Conservation (phyloP, 2,113 vertebrate genomes). For the Trogon surrucura region DNA sequence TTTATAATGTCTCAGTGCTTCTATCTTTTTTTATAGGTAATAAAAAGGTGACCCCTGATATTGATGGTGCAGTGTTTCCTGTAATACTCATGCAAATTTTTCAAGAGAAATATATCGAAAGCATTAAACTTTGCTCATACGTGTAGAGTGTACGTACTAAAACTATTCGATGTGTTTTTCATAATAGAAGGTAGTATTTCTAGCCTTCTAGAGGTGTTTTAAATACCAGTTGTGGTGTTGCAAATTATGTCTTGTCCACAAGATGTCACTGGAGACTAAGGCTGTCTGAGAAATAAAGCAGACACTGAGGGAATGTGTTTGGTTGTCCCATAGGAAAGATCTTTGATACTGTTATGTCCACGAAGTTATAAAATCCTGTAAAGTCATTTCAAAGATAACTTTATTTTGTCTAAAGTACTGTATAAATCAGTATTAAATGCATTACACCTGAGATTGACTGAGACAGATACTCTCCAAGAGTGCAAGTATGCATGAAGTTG, state of each 20-base stretch:
- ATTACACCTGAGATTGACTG: not conserved
- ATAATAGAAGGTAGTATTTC: not conserved
- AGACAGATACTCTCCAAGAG: not conserved
- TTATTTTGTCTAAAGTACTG: not conserved
- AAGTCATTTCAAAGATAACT: not conserved
- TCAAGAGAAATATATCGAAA: not conserved
- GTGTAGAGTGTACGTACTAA: not conserved
- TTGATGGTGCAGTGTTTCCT: not conserved
- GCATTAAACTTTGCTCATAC: not conserved
- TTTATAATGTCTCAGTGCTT: not conserved
- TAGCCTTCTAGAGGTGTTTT: not conserved
- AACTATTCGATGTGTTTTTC: not conserved
- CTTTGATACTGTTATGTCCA: not conserved
- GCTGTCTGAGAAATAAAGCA: not conserved
- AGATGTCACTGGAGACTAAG: constrained; percentile 50
- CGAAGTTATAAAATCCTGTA: not conserved
- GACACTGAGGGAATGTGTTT: not conserved
- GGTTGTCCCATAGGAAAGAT: not conserved
- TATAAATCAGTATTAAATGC: not conserved
- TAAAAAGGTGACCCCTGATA: not conserved
- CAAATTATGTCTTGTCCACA: not conserved
- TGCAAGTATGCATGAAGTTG: not conserved
- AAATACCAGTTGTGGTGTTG: not conserved
- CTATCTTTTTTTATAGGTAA: not conserved
- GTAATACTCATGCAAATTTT: not conserved